These are phyloP conservation scores for Lytechinus variegatus DNA, from an alignment of 35 echinoderm and acorn worm genomes.

Conservation along the genomic window DNA sequence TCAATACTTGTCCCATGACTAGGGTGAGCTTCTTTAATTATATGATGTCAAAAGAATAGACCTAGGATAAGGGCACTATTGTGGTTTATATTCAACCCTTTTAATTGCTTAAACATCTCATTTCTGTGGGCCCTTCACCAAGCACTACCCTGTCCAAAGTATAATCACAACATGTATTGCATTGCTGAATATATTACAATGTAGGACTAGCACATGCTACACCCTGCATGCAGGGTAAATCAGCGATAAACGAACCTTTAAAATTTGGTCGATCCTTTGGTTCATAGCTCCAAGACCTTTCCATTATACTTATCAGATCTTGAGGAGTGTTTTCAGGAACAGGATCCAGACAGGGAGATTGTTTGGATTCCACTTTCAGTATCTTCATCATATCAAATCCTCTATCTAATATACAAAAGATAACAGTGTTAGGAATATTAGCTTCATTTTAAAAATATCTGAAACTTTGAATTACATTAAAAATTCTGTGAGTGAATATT, in stretches of 20 bases:
- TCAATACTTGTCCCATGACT: no score
- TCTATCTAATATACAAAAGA: background rate
- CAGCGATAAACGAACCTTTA: background rate
- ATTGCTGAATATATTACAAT: no score
- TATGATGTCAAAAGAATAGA: no score
- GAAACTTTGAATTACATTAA: background rate
- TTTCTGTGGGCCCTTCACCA: no score
- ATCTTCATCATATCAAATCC: background rate
- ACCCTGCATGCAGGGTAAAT: background rate
- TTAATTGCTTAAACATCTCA: no score
- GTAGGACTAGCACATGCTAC: no score
- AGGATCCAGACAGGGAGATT: background rate
- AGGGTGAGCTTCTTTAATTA: no score
- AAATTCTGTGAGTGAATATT: background rate
- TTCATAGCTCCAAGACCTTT: background rate
- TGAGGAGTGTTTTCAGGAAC: background rate
- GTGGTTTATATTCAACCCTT: no score
- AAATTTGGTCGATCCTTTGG: background rate
- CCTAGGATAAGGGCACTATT: no score
- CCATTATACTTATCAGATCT: background rate
- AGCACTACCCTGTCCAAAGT: no score
- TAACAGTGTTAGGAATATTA: background rate
- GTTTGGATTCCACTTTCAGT: background rate
- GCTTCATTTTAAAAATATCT: background rate
- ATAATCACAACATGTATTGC: no score